A percentile compares a stretch with the other conserved stretches of the same genome.
These are phyloP conservation scores for Ditula angustiorana DNA, from an alignment of 2,888 invertebrate genomes.

Conservation along the genomic window DNA sequence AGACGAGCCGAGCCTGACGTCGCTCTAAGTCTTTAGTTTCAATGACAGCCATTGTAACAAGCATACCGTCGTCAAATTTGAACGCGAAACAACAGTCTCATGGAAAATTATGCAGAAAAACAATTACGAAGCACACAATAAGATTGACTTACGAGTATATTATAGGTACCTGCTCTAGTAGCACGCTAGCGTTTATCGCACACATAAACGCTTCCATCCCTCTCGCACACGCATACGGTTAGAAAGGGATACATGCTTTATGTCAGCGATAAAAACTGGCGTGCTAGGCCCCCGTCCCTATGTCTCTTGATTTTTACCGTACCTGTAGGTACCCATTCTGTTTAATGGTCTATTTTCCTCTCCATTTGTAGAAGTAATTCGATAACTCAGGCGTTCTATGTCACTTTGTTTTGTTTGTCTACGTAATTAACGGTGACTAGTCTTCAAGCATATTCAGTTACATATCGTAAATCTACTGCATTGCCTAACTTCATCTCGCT, in stretches of 20 bases:
- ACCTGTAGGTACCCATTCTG: too few species aligned
- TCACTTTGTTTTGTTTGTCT: slow-evolving; percentile 67
- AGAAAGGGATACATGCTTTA: too few species aligned
- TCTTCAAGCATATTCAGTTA: slow-evolving; percentile 72
- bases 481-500: slow-evolving; percentile 1
- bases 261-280: too few species aligned
- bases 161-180: too few species aligned
- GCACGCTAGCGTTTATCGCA: too few species aligned
- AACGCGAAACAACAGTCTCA: slow-evolving; percentile 55
- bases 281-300: neutral
- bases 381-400: slow-evolving; percentile 62
- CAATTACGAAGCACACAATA: slow-evolving; percentile 41
- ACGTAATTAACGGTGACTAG: slow-evolving; percentile 67
- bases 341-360: slow-evolving; percentile 43
- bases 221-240: too few species aligned
- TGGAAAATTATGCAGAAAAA: slow-evolving; percentile 74
- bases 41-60: slow-evolving; percentile 48
- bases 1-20: neutral
- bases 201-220: too few species aligned
- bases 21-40: slow-evolving; percentile 22
- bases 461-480: slow-evolving; percentile 51
- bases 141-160: too few species aligned
- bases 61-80: slow-evolving; percentile 55
- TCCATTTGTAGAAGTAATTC: slow-evolving; percentile 53
- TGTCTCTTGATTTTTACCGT: slow-evolving; percentile 5